phyloP scores from a whole-genome alignment of 2,888 invertebrate genomes.

The Digitonthophagus gazella region DNA sequence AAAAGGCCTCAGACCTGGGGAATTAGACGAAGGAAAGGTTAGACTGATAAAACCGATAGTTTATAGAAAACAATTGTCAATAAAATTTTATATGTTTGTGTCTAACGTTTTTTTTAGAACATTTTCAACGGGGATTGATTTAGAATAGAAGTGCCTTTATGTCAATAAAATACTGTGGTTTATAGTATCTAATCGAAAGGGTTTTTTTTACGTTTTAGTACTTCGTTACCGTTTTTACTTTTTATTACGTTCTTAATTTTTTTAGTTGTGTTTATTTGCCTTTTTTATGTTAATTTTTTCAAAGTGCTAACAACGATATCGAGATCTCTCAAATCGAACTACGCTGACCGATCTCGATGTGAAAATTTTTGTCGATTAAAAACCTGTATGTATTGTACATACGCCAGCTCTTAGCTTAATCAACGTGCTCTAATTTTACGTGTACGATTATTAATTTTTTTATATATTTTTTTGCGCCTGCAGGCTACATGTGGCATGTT shows the following conservation, averaged over 20 bases:
- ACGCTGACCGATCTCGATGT: conserved; percentile 22
- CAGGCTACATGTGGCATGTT: neutral
- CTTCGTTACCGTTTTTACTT: conserved; percentile 25
- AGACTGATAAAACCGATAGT: conserved; percentile 32
- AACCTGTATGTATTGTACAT: conserved; percentile 25
- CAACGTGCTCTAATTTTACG: conserved; percentile 22
- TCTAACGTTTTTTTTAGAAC: conserved; percentile 43
- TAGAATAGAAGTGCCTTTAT: conserved; percentile 26
- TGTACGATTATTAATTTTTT: neutral
- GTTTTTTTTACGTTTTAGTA: conserved; percentile 19
- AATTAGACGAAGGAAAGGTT: conserved; percentile 53
- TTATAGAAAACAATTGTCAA: conserved; percentile 27
- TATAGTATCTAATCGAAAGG: conserved; percentile 21
- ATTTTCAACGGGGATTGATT: conserved; percentile 23
- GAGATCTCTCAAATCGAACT: conserved; percentile 21
- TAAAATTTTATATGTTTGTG: conserved; percentile 48
- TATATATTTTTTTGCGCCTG: neutral
- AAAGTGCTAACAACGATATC: conserved; percentile 27
- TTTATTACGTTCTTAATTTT: conserved; percentile 24
- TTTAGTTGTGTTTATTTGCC: conserved; percentile 25
- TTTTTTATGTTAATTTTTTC: conserved; percentile 24
- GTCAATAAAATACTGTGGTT: conserved; percentile 23
- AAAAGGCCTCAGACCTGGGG: conserved; percentile 74
- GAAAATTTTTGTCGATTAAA: conserved; percentile 22
- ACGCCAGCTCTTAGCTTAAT: conserved; percentile 18